Evolutionary conservation across 2,888 invertebrate genomes (phyloP).

Genomic region (Theretra japonica): DNA sequence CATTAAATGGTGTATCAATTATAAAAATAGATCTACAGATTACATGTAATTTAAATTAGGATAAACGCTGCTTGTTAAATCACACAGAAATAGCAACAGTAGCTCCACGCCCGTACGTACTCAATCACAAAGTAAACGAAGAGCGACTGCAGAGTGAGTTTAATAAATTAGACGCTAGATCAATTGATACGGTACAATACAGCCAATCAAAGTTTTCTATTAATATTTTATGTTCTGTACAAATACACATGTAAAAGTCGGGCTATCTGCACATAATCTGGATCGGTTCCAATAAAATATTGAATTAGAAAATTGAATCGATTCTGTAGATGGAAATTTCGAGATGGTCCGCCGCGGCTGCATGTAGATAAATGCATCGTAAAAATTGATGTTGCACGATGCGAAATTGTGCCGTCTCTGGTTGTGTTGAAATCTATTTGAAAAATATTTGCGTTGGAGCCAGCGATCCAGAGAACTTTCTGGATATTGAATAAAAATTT

Average conservation of each 20-base stretch:
- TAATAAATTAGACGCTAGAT: conserved; percentile 8
- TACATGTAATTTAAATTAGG: too few species aligned
- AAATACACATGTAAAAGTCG: conserved; percentile 18
- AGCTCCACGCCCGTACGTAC: too few species aligned
- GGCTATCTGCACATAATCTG: conserved; percentile 22
- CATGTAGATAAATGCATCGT: conserved; percentile 4
- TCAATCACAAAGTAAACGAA: too few species aligned
- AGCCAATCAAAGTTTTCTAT: conserved; percentile 12
- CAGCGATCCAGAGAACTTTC: neutral
- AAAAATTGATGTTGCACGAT: conserved; percentile 21
- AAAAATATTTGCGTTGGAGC: conserved; percentile 5
- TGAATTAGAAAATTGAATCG: conserved; percentile 29
- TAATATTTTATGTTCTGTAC: conserved; percentile 1
- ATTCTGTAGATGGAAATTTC: conserved; percentile 25
- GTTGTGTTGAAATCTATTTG: conserved; percentile 5
- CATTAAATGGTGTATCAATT: too few species aligned
- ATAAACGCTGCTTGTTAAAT: too few species aligned
- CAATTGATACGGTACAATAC: neutral
- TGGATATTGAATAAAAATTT: neutral
- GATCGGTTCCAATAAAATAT: conserved; percentile 28
- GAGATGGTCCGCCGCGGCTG: neutral
- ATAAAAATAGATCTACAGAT: too few species aligned
- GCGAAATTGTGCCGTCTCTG: conserved; percentile 17
- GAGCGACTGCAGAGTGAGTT: neutral
- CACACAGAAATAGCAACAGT: too few species aligned